phyloP scores from a whole-genome alignment of 2,113 vertebrate species.

The Paracanthobrama guichenoti region DNA sequence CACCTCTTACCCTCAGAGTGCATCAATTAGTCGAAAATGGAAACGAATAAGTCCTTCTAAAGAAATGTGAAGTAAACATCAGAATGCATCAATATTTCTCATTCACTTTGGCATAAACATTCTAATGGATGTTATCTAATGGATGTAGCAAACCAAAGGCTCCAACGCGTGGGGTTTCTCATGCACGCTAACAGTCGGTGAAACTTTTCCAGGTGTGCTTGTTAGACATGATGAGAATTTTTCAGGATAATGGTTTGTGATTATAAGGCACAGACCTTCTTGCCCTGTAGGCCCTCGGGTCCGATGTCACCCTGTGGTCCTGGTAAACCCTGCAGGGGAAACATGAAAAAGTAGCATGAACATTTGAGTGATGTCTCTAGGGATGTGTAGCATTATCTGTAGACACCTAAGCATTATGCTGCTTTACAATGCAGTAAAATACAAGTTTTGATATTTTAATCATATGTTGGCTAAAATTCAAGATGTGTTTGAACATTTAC shows the following conservation, averaged over 20 bases:
- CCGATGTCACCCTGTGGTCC: slow-evolving; percentile 86
- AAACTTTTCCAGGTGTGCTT: slow-evolving; percentile 47
- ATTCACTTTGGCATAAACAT: neutral
- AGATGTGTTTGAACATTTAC: neutral
- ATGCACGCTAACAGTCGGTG: neutral
- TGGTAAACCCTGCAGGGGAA: slow-evolving; percentile 79
- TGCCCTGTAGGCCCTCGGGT: slow-evolving; percentile 82
- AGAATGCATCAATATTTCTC: neutral
- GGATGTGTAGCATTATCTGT: neutral
- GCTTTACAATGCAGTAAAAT: slow-evolving; percentile 9
- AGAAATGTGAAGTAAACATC: neutral
- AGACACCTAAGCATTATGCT: neutral
- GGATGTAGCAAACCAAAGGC: neutral
- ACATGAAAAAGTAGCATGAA: slow-evolving; percentile 36
- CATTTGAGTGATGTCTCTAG: neutral
- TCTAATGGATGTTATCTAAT: neutral
- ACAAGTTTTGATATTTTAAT: neutral
- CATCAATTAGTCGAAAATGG: neutral
- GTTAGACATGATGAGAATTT: slow-evolving; percentile 4
- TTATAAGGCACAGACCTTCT: slow-evolving; percentile 75
- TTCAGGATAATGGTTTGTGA: slow-evolving; percentile 31
- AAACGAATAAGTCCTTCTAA: neutral
- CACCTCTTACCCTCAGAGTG: neutral
- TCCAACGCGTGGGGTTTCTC: neutral
- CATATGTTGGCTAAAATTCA: neutral